These are phyloP conservation scores for Gallirallus australis DNA, from an alignment of 2,797 vertebrate species.

Conservation along the genomic window DNA sequence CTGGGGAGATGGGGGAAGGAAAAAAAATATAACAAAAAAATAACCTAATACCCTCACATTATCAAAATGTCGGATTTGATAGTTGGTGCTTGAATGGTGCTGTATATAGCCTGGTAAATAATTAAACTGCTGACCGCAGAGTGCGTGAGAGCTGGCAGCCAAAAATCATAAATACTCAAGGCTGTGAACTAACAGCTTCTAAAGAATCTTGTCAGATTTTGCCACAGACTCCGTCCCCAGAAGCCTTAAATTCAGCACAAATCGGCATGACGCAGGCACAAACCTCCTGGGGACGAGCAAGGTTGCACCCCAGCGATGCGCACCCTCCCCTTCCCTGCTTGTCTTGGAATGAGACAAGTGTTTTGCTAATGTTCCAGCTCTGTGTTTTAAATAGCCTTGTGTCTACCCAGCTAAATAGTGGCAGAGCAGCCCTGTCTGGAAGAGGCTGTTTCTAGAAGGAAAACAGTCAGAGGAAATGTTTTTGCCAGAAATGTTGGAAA, in stretches of 20 bases:
- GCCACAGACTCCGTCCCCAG: neutral
- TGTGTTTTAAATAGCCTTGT: constrained; percentile 61
- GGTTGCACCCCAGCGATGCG: neutral
- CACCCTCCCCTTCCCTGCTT: constrained; percentile 40
- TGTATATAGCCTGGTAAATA: constrained; percentile 40
- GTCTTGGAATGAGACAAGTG: constrained; percentile 60
- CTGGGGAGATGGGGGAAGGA: neutral
- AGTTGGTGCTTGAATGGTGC: neutral
- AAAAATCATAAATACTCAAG: constrained; percentile 25
- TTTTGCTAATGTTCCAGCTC: constrained; percentile 57
- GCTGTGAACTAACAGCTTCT: neutral
- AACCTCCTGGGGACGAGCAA: neutral
- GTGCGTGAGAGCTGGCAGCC: neutral
- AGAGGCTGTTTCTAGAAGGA: constrained; percentile 60
- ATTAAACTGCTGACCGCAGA: constrained; percentile 47
- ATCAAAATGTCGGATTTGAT: constrained; percentile 14
- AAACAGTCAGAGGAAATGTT: constrained; percentile 69
- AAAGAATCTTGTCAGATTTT: constrained; percentile 45
- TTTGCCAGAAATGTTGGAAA: constrained; percentile 62
- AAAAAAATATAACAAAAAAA: neutral
- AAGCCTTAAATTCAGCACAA: constrained; percentile 46
- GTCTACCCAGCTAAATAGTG: constrained; percentile 53
- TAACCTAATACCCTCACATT: neutral
- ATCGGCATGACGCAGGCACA: neutral
- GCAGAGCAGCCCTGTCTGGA: constrained; percentile 56